Conservation (phyloP, 2,113 vertebrate genomes). For the Desmodus rotundus region DNA sequence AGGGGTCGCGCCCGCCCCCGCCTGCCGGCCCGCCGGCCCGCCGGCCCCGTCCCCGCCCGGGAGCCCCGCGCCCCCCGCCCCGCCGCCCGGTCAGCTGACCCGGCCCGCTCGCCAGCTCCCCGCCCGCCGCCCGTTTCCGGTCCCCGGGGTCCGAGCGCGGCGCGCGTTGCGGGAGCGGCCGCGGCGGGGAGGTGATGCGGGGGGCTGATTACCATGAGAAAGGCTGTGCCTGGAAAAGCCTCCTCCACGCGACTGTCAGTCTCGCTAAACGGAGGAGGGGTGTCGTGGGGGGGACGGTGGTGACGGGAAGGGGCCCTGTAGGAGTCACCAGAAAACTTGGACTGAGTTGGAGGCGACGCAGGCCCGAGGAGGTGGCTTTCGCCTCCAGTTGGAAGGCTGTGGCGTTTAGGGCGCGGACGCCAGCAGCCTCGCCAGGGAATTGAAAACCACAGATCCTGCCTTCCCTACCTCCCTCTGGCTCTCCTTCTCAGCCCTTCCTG, state of each 20-base stretch:
- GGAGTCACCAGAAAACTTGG: conserved; percentile 72
- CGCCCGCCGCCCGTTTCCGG: conserved; percentile 73
- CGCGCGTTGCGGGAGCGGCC: conserved; percentile 44
- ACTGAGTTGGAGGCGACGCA: conserved; percentile 65
- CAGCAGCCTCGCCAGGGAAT: conserved; percentile 48
- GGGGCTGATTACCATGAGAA: conserved; percentile 62
- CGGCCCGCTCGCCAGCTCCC: background rate
- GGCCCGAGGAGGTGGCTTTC: conserved; percentile 66
- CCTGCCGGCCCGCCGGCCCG: background rate
- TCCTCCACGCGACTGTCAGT: conserved; percentile 63
- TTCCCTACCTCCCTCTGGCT: conserved; percentile 14
- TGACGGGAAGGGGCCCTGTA: conserved; percentile 8
- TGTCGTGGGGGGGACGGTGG: background rate
- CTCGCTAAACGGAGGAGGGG: background rate
- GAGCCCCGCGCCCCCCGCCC: conserved; percentile 58
- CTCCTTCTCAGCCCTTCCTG: conserved; percentile 43
- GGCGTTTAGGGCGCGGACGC: conserved; percentile 31
- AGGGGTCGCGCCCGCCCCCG: background rate
- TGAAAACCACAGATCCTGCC: background rate
- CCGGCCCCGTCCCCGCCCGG: conserved; percentile 17
- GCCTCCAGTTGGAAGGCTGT: conserved; percentile 60
- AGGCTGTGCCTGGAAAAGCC: conserved; percentile 35
- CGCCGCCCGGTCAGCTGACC: conserved; percentile 70
- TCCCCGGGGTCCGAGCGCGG: conserved; percentile 57
- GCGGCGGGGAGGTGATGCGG: conserved; percentile 44